These are phyloP conservation scores for Cepaea nemoralis DNA, from an alignment of 1,140 invertebrate genomes.

Conservation along the genomic window DNA sequence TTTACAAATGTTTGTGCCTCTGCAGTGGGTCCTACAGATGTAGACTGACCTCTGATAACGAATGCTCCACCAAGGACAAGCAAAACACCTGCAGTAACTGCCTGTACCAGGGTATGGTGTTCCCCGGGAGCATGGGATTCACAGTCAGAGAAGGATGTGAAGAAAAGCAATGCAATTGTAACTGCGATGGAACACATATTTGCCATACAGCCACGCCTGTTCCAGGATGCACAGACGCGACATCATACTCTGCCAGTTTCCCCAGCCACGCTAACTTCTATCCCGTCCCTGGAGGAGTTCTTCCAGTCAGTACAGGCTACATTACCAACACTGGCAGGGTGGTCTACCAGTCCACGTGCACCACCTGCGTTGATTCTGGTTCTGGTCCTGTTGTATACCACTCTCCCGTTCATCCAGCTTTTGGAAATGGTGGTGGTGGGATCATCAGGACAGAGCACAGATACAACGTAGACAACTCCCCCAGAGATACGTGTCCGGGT, in stretches of 20 bases:
- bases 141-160: slow-evolving; percentile 49
- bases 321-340: neutral
- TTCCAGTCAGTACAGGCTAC: neutral
- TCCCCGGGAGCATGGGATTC: slow-evolving; percentile 51
- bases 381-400: slow-evolving; percentile 16
- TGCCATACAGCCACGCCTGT: slow-evolving; percentile 40
- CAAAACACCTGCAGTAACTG: slow-evolving; percentile 46
- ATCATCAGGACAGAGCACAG: neutral
- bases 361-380: neutral
- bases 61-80: slow-evolving; percentile 27
- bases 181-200: slow-evolving; percentile 52
- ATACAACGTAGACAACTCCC: neutral
- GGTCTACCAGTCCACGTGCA: neutral
- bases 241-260: neutral
- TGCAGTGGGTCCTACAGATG: slow-evolving; percentile 50
- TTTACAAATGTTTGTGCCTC: slow-evolving; percentile 51
- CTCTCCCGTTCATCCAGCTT: slow-evolving; percentile 5
- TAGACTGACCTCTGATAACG: slow-evolving; percentile 39
- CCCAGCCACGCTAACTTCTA: slow-evolving; percentile 21
- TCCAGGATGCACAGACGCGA: slow-evolving; percentile 30
- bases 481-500: neutral
- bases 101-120: slow-evolving; percentile 40
- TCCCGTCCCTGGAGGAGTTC: neutral
- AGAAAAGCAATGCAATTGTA: slow-evolving; percentile 52
- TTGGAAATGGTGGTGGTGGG: neutral